Base-by-base conservation (phyloP, 2,797 vertebrate genomes). In the Dryobates pubescens region DNA sequence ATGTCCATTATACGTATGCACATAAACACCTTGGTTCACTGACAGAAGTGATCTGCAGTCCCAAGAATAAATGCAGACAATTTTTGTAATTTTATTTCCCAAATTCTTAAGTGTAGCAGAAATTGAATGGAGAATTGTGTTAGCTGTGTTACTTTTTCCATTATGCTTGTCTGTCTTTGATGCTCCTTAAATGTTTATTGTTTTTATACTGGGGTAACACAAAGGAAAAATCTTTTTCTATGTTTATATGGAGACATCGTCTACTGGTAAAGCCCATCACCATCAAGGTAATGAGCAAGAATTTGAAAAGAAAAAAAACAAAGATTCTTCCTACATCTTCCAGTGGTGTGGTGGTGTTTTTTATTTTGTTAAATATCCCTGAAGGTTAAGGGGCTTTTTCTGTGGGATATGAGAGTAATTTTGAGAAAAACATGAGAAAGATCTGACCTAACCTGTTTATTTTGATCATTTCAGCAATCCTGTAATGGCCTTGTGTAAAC, bases 401-500 rank as follows among this genome's bases (percentile, higher is more conserved):
- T 5, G 1, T 36, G 13, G 20, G 43, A 75, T 69, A 72, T 23
- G 23, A 75, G 32, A 91, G 79, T 15, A 88, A 56, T 74, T 74
- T 70, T 69, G 13, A 73, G 58, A 79, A 73, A 82, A 81, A 32
- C 53, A 70, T 67, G 38, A 67, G 82, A 87, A 83, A 41, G 59
- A 61, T 89, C 61, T 89, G 64, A 69, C 24, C 86, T 93, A 29
- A 70, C 32, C 30, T 72, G 61, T 88, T 94, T 90, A 73, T 89
- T 93, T 84, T 76, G 75, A 90, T 86, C 9, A 88, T 86, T 92
- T 92, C 62, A 68, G 65, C 41, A 88, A 58, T 67, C 29, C 17
- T 71, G 38, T 57, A 20, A 75, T 74, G 34, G 38, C 70, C 65
- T 83, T 79, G 73, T 94, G 87, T 86, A 93, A 92, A 88, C 13